Conservation (phyloP, 2,113 vertebrate species). For the Daboia siamensis region DNA sequence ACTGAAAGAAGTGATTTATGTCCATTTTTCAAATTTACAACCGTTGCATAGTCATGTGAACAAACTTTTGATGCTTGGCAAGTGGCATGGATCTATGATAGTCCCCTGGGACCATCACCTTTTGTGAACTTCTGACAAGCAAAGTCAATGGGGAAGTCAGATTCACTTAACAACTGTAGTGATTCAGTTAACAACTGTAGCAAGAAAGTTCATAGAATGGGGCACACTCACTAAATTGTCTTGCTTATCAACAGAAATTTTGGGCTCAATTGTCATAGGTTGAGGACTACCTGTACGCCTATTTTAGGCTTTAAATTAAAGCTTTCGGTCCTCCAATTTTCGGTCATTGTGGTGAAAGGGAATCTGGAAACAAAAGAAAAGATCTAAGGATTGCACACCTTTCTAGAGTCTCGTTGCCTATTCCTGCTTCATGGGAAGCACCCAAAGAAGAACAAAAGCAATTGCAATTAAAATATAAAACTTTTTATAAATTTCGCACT, state of each 20-base stretch:
- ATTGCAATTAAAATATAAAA: not conserved
- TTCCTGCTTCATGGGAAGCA: not conserved
- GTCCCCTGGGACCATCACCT: not conserved
- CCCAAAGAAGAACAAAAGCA: not conserved
- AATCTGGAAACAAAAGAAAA: not conserved
- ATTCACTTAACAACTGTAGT: not conserved
- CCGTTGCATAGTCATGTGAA: not conserved
- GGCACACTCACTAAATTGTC: not conserved
- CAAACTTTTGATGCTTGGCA: not conserved
- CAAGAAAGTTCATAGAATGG: not conserved
- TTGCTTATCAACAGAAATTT: not conserved
- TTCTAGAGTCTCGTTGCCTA: not conserved
- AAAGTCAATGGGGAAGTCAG: not conserved
- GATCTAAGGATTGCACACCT: not conserved
- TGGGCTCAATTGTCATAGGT: not conserved
- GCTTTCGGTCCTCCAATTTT: not conserved
- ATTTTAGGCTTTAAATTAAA: not conserved
- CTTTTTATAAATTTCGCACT: not conserved
- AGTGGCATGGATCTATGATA: not conserved
- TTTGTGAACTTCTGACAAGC: not conserved
- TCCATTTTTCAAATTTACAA: not conserved
- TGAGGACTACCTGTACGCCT: not conserved
- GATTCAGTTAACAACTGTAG: not conserved
- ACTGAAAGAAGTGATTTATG: not conserved
- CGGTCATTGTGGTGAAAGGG: not conserved